Evolutionary conservation across 1,140 invertebrate genomes (phyloP).

Genomic region (Drosophila aff.): DNA sequence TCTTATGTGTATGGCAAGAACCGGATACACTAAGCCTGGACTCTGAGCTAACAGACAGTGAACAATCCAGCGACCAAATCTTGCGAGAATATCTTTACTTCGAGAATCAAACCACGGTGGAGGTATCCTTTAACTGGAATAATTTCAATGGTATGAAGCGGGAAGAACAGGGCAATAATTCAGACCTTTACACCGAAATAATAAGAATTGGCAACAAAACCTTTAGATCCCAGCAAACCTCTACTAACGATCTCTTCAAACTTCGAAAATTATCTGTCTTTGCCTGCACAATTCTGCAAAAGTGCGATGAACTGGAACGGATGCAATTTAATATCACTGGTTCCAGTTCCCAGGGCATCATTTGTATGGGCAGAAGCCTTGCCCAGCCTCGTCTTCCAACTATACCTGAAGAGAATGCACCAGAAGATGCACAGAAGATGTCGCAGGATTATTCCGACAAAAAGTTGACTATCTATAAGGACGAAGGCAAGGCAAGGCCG

Average conservation of each 20-base stretch:
- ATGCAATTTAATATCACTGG: background rate
- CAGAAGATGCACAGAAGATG: background rate
- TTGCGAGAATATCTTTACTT: background rate
- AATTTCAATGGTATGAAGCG: background rate
- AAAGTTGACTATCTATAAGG: background rate
- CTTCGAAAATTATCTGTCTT: background rate
- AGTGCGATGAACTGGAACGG: background rate
- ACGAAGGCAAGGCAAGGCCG: background rate
- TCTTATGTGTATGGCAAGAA: background rate
- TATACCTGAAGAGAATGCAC: background rate
- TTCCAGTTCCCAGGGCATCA: background rate
- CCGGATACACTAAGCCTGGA: background rate
- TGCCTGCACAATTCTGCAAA: background rate
- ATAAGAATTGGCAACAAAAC: background rate
- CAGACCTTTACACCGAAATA: background rate
- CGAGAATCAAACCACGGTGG: background rate
- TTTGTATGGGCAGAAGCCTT: background rate
- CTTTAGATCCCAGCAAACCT: background rate
- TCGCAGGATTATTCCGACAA: background rate
- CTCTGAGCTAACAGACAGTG: background rate
- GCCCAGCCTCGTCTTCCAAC: background rate
- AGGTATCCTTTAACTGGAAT: background rate
- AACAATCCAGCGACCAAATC: too few species aligned
- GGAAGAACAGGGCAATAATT: background rate
- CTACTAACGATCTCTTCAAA: background rate